Evolutionary conservation across 2,113 vertebrate genomes (phyloP).

Genomic region (Salvator merianae): DNA sequence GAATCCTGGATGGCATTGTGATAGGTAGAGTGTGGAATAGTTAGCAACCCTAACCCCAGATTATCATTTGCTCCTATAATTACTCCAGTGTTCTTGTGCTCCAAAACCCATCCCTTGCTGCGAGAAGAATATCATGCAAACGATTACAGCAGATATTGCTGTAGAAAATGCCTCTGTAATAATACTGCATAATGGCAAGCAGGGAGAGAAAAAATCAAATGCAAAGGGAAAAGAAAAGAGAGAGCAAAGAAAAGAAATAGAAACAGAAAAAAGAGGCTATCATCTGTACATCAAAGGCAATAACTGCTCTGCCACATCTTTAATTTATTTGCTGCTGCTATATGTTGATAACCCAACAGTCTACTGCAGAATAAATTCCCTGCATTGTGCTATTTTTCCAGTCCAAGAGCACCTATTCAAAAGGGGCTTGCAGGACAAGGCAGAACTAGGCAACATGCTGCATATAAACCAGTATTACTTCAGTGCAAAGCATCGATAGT

Average conservation of each 20-base stretch:
- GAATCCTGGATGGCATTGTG: too few species aligned
- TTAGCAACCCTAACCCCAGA: too few species aligned
- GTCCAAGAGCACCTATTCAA: background rate
- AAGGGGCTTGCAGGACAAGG: background rate
- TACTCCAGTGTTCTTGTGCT: background rate
- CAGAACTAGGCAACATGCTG: background rate
- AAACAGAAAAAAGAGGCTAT: background rate
- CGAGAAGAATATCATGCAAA: background rate
- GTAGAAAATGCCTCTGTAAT: background rate
- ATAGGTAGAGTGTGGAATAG: too few species aligned
- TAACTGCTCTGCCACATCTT: background rate
- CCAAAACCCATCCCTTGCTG: background rate
- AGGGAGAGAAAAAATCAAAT: background rate
- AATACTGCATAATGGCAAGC: background rate
- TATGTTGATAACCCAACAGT: background rate
- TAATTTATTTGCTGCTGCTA: conserved; percentile 16
- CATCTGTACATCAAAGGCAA: conserved; percentile 12
- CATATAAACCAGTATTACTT: background rate
- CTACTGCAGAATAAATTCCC: background rate
- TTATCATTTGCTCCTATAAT: background rate
- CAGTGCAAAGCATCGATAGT: background rate
- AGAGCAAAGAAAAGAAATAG: too few species aligned
- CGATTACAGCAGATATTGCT: background rate
- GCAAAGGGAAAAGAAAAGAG: background rate
- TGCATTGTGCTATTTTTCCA: background rate